Conservation (phyloP, 1,140 invertebrate genomes). For the Melanaphis sacchari region DNA sequence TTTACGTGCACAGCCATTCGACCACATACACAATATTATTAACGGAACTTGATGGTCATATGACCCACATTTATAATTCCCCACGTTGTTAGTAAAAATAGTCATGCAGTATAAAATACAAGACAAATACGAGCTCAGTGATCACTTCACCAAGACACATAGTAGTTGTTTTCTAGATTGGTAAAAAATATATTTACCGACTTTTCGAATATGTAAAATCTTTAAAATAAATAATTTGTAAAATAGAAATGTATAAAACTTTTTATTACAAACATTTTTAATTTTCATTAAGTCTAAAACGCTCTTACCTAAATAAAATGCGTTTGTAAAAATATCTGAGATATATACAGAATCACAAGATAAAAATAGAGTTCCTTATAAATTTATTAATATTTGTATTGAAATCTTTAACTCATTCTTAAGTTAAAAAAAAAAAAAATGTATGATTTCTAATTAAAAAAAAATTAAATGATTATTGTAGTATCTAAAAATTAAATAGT, state of each 20-base stretch:
- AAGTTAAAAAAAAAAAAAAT: not conserved
- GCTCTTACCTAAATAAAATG: not conserved
- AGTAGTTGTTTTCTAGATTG: no score
- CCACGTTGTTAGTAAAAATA: conserved; percentile 46
- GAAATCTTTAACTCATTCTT: not conserved
- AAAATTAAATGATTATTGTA: not conserved
- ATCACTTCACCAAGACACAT: not conserved
- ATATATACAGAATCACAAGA: not conserved
- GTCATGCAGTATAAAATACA: conserved; percentile 34
- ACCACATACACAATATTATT: conserved; percentile 52
- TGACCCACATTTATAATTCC: conserved; percentile 50
- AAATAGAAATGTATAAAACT: not conserved
- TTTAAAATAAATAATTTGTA: not conserved
- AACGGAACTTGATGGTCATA: conserved; percentile 51
- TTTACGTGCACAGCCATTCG: conserved; percentile 15
- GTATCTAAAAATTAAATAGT: not conserved
- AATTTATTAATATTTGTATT: not conserved
- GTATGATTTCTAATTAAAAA: not conserved
- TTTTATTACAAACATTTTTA: not conserved
- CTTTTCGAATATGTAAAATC: not conserved
- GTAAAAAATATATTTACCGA: not conserved
- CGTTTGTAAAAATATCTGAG: not conserved
- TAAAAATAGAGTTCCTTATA: not conserved
- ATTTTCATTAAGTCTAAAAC: not conserved
- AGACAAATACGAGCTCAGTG: not conserved